Evolutionary conservation across 2,888 invertebrate species (phyloP).

Genomic region (Trichogramma evanescens): DNA sequence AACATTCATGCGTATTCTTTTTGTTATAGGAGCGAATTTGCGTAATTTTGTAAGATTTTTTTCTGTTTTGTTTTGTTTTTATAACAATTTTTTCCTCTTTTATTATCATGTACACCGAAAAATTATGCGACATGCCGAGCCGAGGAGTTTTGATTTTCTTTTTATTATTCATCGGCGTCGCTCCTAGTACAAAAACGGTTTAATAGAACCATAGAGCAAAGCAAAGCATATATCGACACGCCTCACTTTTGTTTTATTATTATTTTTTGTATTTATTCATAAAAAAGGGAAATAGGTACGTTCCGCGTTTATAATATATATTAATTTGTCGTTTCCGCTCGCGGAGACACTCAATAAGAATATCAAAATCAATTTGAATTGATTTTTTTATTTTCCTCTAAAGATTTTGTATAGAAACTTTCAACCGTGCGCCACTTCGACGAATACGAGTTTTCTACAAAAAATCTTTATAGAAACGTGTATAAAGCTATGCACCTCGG

Average conservation of each 20-base stretch:
- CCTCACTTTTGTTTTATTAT: slow-evolving; percentile 10
- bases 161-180: neutral
- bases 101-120: no score
- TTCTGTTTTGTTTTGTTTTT: no score
- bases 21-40: neutral
- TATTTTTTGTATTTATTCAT: slow-evolving; percentile 7
- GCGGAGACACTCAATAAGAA: slow-evolving; percentile 5
- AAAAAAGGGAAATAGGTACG: slow-evolving; percentile 6
- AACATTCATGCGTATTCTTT: slow-evolving; percentile 12
- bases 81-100: no score
- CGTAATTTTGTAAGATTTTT: no score
- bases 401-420: slow-evolving; percentile 22
- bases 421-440: slow-evolving; percentile 5
- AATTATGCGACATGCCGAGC: neutral
- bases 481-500: slow-evolving; percentile 11
- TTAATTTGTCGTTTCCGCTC: no score
- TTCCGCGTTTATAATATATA: no score
- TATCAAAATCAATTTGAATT: slow-evolving; percentile 16
- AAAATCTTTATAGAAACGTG: slow-evolving; percentile 22
- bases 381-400: slow-evolving; percentile 5
- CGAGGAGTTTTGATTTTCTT: slow-evolving; percentile 12
- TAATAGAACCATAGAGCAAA: slow-evolving; percentile 21
- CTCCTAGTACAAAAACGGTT: slow-evolving; percentile 20
- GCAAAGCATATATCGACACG: slow-evolving; percentile 13
- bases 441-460: slow-evolving; percentile 16